Evolutionary conservation across 1,140 invertebrate species (phyloP), one percentile per base, ranked within the genome.

Genomic region (Drosophila azteca): DNA sequence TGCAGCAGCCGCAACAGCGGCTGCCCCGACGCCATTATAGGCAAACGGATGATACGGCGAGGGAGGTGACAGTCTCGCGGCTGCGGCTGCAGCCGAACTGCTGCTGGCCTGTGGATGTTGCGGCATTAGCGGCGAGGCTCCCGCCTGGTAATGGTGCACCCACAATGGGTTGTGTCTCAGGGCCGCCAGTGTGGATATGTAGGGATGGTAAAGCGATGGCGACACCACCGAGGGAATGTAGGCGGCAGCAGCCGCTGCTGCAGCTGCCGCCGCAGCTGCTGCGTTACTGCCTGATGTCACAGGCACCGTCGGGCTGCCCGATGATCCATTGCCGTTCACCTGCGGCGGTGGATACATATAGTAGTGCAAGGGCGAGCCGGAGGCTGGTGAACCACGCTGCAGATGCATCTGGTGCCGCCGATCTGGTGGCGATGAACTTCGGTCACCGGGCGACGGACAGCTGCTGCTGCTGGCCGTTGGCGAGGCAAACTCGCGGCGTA

Each of bases 91-190:
- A 24, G 63, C 60, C 52, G 50, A 52, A 45, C 70, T 67, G 22
- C 46, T 69, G 53, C 49, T 60, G 61, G 76, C 31, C 48, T 79
- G 76, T 48, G 79, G 60, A 61, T 80, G 77, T 54, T 61, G 58
- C 11, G 82, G 57, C 45, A 73, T 58, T 43, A 79, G 67, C 11
- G 81, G 66, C 22, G 82, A 49, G 6, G 93, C 92, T 55, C 93
- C 92, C 51, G 92, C 91, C 49, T 92, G 93, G 73, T 93, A 94
- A 61, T 85, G 82, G 53, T 93, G 93, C 92, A 93, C 92, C 93
- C 93, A 93, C 58, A 93, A 61, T 26, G 93, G 92, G 57, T 92
- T 91, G 45, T 90, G 89, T 52, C 88, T 69, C 58, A 91, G 46
- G 2, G 90, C 90, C 46, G 88, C 82, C 41, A 91, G 55, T 20